Evolutionary conservation across 1,140 invertebrate species (phyloP).

Genomic region (Drosophila lini): DNA sequence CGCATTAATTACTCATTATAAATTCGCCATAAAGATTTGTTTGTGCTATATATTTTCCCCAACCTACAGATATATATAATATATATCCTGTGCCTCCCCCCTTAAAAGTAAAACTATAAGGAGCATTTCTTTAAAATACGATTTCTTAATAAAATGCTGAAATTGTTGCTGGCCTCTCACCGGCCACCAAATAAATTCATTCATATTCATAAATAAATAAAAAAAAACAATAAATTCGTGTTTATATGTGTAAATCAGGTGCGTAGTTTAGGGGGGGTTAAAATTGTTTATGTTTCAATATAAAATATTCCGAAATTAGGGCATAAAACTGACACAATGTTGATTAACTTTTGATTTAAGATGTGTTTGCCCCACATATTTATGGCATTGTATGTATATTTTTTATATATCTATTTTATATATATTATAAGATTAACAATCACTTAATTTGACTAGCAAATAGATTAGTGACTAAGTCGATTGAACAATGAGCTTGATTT

Average conservation of each 20-base stretch:
- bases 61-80: not conserved
- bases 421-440: not conserved
- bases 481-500: conserved; percentile 1
- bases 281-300: conserved; percentile 27
- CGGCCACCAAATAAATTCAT: conserved; percentile 38
- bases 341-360: conserved; percentile 29
- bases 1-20: conserved; percentile 8
- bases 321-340: conserved; percentile 24
- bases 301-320: conserved; percentile 19
- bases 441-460: not conserved
- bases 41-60: conserved; percentile 2
- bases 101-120: conserved; percentile 25
- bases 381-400: not conserved
- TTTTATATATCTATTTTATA: not conserved
- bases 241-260: conserved; percentile 28
- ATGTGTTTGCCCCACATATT: not conserved
- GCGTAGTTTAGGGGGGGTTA: conserved; percentile 14
- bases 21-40: conserved; percentile 9
- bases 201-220: conserved; percentile 32
- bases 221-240: conserved; percentile 6
- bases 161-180: conserved; percentile 33
- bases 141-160: conserved; percentile 35
- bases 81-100: conserved; percentile 2
- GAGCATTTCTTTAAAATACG: conserved; percentile 22
- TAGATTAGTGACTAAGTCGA: not conserved